These are phyloP conservation scores for Caenorhabditis briggsae DNA, from an alignment of 1,140 invertebrate genomes.

Conservation along the genomic window DNA sequence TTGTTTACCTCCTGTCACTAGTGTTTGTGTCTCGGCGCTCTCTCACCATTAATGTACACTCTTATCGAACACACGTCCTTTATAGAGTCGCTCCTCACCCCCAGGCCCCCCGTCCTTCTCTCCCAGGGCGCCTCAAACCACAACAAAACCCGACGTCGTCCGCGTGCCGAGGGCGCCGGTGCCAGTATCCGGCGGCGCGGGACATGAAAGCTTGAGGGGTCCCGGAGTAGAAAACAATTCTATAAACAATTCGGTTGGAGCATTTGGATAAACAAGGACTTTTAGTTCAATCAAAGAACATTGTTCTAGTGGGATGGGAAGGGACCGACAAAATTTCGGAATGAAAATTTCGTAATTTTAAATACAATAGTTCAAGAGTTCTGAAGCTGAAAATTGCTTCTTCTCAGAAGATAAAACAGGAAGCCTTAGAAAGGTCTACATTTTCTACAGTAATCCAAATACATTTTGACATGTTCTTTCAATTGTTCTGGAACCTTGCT, in stretches of 20 bases:
- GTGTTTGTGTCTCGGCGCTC: background rate
- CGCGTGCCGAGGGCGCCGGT: slow-evolving; percentile 30
- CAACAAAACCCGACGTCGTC: background rate
- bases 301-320: background rate
- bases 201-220: slow-evolving; percentile 11
- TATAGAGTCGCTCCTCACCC: background rate
- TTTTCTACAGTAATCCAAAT: too few relatives aligned
- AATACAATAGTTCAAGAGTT: too few relatives aligned
- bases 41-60: slow-evolving; percentile 40
- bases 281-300: slow-evolving; percentile 20
- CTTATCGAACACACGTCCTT: slow-evolving; percentile 51
- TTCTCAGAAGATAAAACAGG: too few relatives aligned
- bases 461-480: too few relatives aligned
- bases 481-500: too few relatives aligned
- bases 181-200: slow-evolving; percentile 24
- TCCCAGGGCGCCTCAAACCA: too few relatives aligned
- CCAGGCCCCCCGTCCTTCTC: background rate
- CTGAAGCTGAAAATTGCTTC: too few relatives aligned
- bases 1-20: slow-evolving; percentile 33
- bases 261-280: slow-evolving; percentile 17
- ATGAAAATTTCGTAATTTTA: background rate
- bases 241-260: slow-evolving; percentile 25
- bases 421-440: too few relatives aligned
- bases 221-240: background rate
- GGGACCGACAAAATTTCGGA: background rate